Base-by-base conservation (phyloP, 2,888 invertebrate genomes). In the Synergus japonicus region DNA sequence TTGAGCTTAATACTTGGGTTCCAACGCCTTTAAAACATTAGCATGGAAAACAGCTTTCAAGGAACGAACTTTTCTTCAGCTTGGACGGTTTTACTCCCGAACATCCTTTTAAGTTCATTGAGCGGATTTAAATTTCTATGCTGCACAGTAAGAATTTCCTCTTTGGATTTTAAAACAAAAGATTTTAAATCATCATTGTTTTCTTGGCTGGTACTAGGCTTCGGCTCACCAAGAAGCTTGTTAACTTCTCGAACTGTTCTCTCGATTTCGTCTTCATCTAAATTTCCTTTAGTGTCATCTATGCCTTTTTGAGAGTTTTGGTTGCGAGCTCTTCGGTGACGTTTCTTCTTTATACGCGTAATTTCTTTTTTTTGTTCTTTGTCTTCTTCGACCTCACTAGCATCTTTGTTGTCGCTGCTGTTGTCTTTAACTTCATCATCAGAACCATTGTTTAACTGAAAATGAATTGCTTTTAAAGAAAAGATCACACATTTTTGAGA, bases 81-180 rank as follows among this genome's bases (percentile, higher is more conserved):
- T 91, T 96, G 96, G 37, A 97, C 94, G 78, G 96, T 95, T 91
- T 95, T 95, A 29, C 96, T 95, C 37, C 97, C 97, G 93, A 97
- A 97, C 88, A 97, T 96, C 88, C 95, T 94, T 82, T 96, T 95
- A 90, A 97, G 93, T 92, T 97, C 97, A 92, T 96, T 96, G 84
- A 96, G 96, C 13, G 96, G 95, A 93, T 97, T 97, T 37, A 97
- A 92, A 91, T 96, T 94, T 88, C 96, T 96, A 83, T 94, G 93
- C 83, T 96, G 95, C 43, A 96, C 94, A 76, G 92, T 93, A 12
- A 97, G 92, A 54, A 96, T 91, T 65, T 94, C 93, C 85, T 94
- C 93, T 76, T 88, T 90, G 15, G 85, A 84, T 79, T 80, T 86
- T 78, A 82, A 73, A 37, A 78, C 73, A 1, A 46, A 66, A 73